Conservation (phyloP, 2,888 invertebrate species). For the Argyresthia albistria region DNA sequence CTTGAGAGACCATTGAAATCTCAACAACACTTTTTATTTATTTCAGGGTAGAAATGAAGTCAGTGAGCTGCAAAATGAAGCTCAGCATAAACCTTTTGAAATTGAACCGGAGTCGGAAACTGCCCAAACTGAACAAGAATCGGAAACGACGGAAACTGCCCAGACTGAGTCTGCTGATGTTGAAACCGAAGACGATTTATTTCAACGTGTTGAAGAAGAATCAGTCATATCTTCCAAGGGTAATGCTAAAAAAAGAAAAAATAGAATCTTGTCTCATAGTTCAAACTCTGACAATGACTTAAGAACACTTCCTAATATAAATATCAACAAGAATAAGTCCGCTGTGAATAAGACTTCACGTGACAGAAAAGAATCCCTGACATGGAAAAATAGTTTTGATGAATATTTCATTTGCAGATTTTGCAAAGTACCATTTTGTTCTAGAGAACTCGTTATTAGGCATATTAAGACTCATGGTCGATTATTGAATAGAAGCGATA, state of each 20-base stretch:
- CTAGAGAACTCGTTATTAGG: constrained; percentile 13
- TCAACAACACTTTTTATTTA: too few species aligned
- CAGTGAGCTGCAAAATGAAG: too few species aligned
- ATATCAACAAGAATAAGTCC: not conserved
- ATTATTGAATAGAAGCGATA: constrained; percentile 19
- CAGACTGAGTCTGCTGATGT: too few species aligned
- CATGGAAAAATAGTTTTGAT: constrained; percentile 11
- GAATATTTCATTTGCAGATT: constrained; percentile 14
- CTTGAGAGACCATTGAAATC: too few species aligned
- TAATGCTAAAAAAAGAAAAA: not conserved
- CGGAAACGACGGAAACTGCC: too few species aligned
- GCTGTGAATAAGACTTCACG: too few species aligned
- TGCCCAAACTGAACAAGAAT: too few species aligned
- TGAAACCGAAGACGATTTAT: not conserved
- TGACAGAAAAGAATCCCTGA: not conserved
- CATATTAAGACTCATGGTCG: constrained; percentile 21
- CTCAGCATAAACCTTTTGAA: too few species aligned
- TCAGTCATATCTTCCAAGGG: not conserved
- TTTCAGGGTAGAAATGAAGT: too few species aligned
- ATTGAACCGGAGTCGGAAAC: too few species aligned
- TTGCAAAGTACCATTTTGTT: constrained; percentile 11
- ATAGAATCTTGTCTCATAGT: not conserved
- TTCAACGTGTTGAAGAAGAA: not conserved
- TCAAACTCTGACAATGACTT: not conserved
- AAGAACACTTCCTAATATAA: not conserved